Conservation (phyloP, 1,140 invertebrate species). For the Streblospio benedicti region DNA sequence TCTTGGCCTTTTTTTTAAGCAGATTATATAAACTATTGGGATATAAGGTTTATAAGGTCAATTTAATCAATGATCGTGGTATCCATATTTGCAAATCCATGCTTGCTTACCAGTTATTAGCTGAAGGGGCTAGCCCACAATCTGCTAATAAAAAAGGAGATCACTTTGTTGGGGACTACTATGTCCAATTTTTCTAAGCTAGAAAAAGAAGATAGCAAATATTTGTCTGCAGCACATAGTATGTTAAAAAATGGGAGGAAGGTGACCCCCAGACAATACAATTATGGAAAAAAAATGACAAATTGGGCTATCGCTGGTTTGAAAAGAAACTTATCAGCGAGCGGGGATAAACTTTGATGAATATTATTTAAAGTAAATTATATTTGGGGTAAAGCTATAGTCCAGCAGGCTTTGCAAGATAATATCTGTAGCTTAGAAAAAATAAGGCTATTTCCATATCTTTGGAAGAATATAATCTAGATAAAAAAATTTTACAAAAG, state of each 20-base stretch:
- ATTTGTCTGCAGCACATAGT: not conserved
- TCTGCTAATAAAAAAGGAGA: not conserved
- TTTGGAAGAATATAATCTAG: not conserved
- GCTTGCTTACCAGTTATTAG: not conserved
- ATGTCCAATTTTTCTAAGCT: not conserved
- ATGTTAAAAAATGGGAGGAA: not conserved
- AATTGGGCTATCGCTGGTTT: not conserved
- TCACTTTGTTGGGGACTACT: not conserved
- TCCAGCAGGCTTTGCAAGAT: not conserved
- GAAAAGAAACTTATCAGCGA: not conserved
- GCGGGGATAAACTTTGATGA: not conserved
- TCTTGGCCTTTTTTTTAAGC: not conserved
- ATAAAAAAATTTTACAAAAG: not conserved
- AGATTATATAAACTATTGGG: not conserved
- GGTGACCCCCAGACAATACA: not conserved
- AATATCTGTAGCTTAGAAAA: not conserved
- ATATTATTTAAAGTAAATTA: not conserved
- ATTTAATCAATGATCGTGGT: not conserved
- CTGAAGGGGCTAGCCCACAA: not conserved
- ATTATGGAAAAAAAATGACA: not conserved
- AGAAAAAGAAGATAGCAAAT: not conserved
- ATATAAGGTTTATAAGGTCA: not conserved
- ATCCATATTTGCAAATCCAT: slow-evolving; percentile 1
- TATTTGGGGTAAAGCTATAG: not conserved
- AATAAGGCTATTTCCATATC: not conserved